A percentile compares a stretch with the other conserved stretches of the same genome.
Conservation (phyloP, 2,797 vertebrate species). For the Distichodus sexfasciatus region DNA sequence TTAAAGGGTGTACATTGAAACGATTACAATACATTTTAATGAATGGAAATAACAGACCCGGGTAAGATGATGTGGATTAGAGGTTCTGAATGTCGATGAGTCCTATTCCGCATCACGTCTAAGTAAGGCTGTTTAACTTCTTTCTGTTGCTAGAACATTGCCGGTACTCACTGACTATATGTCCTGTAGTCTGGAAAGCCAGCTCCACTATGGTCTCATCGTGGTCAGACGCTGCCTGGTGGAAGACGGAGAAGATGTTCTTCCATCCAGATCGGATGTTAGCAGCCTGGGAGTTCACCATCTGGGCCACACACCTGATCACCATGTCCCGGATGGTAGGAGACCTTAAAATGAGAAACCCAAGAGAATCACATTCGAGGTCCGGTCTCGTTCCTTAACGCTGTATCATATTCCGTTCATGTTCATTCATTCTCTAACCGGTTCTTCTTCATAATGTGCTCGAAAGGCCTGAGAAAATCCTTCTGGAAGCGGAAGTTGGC, state of each 20-base stretch:
- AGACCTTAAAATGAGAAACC: slow-evolving; percentile 68
- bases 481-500: slow-evolving; percentile 98
- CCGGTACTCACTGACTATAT: slow-evolving; percentile 87
- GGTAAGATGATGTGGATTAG: too few species aligned
- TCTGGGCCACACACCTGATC: slow-evolving; percentile 92
- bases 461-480: slow-evolving; percentile 93
- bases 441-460: slow-evolving; percentile 97
- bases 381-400: background rate
- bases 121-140: too few species aligned
- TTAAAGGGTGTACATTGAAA: too few species aligned
- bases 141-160: background rate
- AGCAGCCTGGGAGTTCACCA: slow-evolving; percentile 93
- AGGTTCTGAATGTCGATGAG: too few species aligned
- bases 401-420: background rate
- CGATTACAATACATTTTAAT: too few species aligned
- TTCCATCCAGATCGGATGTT: slow-evolving; percentile 98
- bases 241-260: slow-evolving; percentile 95
- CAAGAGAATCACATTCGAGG: background rate
- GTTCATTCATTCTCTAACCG: slow-evolving; percentile 67
- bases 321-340: slow-evolving; percentile 95
- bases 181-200: slow-evolving; percentile 91
- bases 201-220: slow-evolving; percentile 93
- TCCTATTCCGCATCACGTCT: too few species aligned
- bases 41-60: too few species aligned
- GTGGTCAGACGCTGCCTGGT: slow-evolving; percentile 90